phyloP scores from a whole-genome alignment of 1,140 invertebrate genomes.

The Campodea augens region DNA sequence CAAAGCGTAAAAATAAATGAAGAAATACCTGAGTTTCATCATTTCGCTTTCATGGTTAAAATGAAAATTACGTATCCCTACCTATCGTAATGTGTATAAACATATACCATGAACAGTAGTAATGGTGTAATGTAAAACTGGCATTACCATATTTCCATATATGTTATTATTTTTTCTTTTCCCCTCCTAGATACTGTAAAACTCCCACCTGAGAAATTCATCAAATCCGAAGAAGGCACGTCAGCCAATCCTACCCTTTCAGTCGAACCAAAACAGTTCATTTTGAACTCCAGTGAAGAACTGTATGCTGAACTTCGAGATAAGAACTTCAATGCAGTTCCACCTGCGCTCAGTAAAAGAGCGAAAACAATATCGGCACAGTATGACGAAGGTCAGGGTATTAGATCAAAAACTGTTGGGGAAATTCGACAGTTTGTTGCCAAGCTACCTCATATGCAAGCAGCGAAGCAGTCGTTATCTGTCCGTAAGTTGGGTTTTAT shows the following conservation, averaged over 20 bases:
- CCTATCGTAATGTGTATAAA: not conserved
- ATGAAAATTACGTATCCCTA: no score
- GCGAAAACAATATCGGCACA: conserved; percentile 69
- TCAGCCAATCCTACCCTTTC: conserved; percentile 49
- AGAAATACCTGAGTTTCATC: no score
- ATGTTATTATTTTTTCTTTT: conserved; percentile 3
- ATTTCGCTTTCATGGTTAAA: no score
- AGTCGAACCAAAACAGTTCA: conserved; percentile 57
- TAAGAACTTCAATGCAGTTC: conserved; percentile 85
- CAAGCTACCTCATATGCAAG: conserved; percentile 67
- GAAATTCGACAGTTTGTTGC: conserved; percentile 90
- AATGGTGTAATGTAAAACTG: not conserved
- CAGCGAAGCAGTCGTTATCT: conserved; percentile 56
- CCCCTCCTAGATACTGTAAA: conserved; percentile 45
- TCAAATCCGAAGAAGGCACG: conserved; percentile 38
- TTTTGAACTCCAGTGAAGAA: conserved; percentile 77
- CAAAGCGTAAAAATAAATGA: no score
- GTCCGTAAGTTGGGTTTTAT: no score
- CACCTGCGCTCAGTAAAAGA: conserved; percentile 63
- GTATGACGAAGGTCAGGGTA: conserved; percentile 62
- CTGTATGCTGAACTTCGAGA: conserved; percentile 77
- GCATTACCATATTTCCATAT: not conserved
- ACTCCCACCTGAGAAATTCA: conserved; percentile 67
- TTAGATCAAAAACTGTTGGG: conserved; percentile 61
- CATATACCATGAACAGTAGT: not conserved